Conservation (phyloP, 2,888 invertebrate species). For the Philereme vetulata region DNA sequence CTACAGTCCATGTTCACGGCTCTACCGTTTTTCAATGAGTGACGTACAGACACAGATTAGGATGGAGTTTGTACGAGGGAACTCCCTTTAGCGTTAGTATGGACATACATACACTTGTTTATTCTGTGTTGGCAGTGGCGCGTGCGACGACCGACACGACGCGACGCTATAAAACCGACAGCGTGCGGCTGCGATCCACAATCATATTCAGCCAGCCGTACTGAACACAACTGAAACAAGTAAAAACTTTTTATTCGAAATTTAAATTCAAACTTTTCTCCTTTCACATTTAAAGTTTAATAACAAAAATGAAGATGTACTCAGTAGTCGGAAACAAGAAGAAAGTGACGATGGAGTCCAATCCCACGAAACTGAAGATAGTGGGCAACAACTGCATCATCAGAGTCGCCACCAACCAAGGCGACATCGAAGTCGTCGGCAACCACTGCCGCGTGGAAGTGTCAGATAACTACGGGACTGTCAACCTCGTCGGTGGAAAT, state of each 20-base stretch:
- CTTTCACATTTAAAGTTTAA: too few species aligned
- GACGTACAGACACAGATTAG: conserved; percentile 41
- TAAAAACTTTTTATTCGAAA: conserved; percentile 11
- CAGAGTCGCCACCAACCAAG: conserved; percentile 64
- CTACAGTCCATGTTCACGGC: conserved; percentile 1
- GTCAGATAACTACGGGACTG: conserved; percentile 63
- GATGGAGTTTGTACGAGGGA: conserved; percentile 44
- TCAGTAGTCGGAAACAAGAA: conserved; percentile 78
- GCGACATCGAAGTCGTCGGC: conserved; percentile 77
- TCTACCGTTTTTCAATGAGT: conserved; percentile 46
- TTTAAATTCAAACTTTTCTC: too few species aligned
- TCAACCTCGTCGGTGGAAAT: conserved; percentile 71
- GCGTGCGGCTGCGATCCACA: conserved; percentile 32
- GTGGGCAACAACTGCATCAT: conserved; percentile 75
- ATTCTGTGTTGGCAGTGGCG: conserved; percentile 29
- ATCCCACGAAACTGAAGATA: conserved; percentile 66
- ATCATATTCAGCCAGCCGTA: conserved; percentile 39
- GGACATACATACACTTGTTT: conserved; percentile 18
- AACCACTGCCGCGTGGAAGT: conserved; percentile 74
- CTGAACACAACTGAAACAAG: conserved; percentile 20
- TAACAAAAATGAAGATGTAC: conserved; percentile 78
- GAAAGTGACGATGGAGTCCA: conserved; percentile 77
- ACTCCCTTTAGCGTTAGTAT: conserved; percentile 45
- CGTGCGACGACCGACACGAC: conserved; percentile 39
- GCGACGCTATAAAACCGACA: conserved; percentile 41